A percentile compares a stretch with the other conserved stretches of the same genome.
phyloP scores from a whole-genome alignment of 2,888 invertebrate genomes.

The Phyllotreta cruciferae region DNA sequence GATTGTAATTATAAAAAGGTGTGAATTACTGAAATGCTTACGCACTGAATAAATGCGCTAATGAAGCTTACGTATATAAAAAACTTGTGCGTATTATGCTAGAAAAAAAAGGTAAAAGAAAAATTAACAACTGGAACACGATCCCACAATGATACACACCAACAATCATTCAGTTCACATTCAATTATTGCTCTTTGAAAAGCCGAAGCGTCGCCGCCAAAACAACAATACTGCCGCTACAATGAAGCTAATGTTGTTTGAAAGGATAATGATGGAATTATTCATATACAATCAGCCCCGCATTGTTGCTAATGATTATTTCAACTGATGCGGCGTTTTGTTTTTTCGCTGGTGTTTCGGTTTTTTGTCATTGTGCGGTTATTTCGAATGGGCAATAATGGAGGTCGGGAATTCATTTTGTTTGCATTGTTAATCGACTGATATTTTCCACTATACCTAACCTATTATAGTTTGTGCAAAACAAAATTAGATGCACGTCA shows the following conservation, averaged over 20 bases:
- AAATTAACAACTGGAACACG: conserved; percentile 29
- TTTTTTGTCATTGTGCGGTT: conserved; percentile 13
- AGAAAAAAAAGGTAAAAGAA: conserved; percentile 12
- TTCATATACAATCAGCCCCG: conserved; percentile 51
- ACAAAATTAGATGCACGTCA: no score
- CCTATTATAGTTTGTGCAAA: not conserved
- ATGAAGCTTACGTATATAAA: conserved; percentile 4
- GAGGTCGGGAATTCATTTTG: conserved; percentile 16
- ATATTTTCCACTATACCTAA: conserved; percentile 10
- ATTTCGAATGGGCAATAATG: conserved; percentile 12
- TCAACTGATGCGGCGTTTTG: conserved; percentile 50
- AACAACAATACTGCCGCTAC: conserved; percentile 45
- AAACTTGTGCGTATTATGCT: not conserved
- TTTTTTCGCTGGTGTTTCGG: conserved; percentile 33
- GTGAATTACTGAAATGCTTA: conserved; percentile 4
- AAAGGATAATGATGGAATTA: conserved; percentile 51
- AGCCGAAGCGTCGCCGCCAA: conserved; percentile 40
- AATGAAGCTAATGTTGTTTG: conserved; percentile 52
- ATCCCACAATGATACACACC: conserved; percentile 38
- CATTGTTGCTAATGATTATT: conserved; percentile 51
- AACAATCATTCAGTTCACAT: conserved; percentile 37
- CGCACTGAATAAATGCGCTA: conserved; percentile 2
- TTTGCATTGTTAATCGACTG: conserved; percentile 5
- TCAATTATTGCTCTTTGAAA: conserved; percentile 44
- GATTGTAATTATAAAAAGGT: not conserved